A percentile compares a stretch with the other conserved stretches of the same genome.
Evolutionary conservation across 1,140 invertebrate genomes (phyloP).

Genomic region (Diorhabda elongata): DNA sequence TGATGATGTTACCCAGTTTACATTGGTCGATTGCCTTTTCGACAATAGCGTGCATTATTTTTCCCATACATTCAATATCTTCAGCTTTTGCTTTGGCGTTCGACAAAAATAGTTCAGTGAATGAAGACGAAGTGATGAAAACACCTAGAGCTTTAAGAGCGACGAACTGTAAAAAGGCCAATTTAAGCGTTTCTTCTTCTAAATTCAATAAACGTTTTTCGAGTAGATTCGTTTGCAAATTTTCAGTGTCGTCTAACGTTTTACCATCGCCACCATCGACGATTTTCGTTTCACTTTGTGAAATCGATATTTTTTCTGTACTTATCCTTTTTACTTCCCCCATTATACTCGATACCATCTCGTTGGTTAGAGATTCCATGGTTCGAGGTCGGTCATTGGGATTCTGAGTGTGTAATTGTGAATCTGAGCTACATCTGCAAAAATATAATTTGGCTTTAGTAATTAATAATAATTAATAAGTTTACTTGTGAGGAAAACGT

Average conservation of each 20-base stretch:
- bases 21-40: conserved; percentile 51
- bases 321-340: conserved; percentile 48
- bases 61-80: conserved; percentile 29
- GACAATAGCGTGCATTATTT: conserved; percentile 44
- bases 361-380: conserved; percentile 51
- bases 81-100: conserved; percentile 22
- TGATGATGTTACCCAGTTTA: conserved; percentile 47
- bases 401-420: conserved; percentile 31
- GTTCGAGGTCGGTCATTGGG: conserved; percentile 34
- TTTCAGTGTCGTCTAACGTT: conserved; percentile 7
- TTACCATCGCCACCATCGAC: conserved; percentile 25
- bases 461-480: too few relatives aligned
- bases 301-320: conserved; percentile 36
- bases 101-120: conserved; percentile 55
- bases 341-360: conserved; percentile 53
- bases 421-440: conserved; percentile 37
- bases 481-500: too few relatives aligned
- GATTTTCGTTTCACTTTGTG: conserved; percentile 31
- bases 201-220: conserved; percentile 45
- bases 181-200: conserved; percentile 48
- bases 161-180: conserved; percentile 55
- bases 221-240: conserved; percentile 32
- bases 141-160: conserved; percentile 56
- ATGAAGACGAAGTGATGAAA: conserved; percentile 40
- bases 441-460: neutral